Evolutionary conservation across 2,113 vertebrate genomes (phyloP), one percentile per base, ranked within the genome.

Genomic region (Scalopus aquaticus): DNA sequence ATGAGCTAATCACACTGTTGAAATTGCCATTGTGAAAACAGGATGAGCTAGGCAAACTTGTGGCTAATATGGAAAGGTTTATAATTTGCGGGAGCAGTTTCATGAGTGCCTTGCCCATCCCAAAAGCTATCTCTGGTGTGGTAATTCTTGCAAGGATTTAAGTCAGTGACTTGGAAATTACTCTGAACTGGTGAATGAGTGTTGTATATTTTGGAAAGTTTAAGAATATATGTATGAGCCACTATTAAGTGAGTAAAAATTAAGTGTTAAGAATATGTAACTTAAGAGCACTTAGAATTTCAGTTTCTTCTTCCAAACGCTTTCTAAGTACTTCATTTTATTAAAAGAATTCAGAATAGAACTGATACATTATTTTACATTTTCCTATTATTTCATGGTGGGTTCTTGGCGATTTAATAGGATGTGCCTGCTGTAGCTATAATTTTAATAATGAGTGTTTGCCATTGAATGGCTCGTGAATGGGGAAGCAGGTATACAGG

Each of bases 311-410:
- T 77, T 60, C 32, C n/a, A 35, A 24, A 49, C 58, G 44, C 44
- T 79, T 84, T 12, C 30, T 54, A 26, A 42, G 92, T 24, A 15
- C 26, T 60, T 76, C 2, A 37, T 62, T 78, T 83, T 96, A 95
- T 87, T 97, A 65, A 62, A 62, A 83, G 97, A 97, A 80, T 97
- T 94, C 7, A 44, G 32, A 19, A 4, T 65, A 70, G 39, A 64
- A 2, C 54, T 19, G 83, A 69, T 77, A 16, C 49, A 16, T 51
- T 15, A 35, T 87, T 93, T 84, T 35, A 81, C 17, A 15, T 49
- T 39, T 15, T 19, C 17, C 22, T 93, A 0, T 70, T 54, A 22
- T 91, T 74, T 78, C 32, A 17, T 9, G 32, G 54, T 3, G 12
- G 24, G 16, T 54, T 84, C 51, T 60, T 58, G 37, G 58, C 3